Evolutionary conservation across 2,113 vertebrate genomes (phyloP).

Genomic region (Chauna torquata): DNA sequence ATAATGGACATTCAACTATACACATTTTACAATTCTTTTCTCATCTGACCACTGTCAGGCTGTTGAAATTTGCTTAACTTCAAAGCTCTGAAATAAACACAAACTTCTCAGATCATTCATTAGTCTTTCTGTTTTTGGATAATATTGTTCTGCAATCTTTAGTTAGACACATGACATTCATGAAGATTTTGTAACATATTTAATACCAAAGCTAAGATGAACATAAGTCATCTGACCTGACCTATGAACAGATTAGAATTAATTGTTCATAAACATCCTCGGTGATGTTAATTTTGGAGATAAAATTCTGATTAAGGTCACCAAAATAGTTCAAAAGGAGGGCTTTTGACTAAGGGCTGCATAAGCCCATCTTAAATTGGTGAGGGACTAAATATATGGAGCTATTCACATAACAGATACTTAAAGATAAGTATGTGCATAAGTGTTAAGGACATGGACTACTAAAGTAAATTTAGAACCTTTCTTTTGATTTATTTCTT

Average conservation of each 20-base stretch:
- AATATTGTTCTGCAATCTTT: background rate
- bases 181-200: too few relatives aligned
- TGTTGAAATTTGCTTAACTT: background rate
- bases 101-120: background rate
- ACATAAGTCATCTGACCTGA: background rate
- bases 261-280: background rate
- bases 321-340: background rate
- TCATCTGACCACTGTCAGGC: background rate
- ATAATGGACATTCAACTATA: background rate
- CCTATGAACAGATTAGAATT: background rate
- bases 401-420: background rate
- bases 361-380: background rate
- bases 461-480: background rate
- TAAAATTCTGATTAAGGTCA: background rate
- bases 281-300: background rate
- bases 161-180: too few relatives aligned
- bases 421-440: background rate
- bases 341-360: background rate
- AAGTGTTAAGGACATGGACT: background rate
- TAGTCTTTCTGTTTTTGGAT: background rate
- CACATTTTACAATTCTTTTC: background rate
- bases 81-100: background rate
- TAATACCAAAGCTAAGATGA: background rate
- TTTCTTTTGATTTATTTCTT: slow-evolving; percentile 25
- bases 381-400: background rate